phyloP scores from a whole-genome alignment of 2,797 vertebrate species.

The Thamnophis elegans region DNA sequence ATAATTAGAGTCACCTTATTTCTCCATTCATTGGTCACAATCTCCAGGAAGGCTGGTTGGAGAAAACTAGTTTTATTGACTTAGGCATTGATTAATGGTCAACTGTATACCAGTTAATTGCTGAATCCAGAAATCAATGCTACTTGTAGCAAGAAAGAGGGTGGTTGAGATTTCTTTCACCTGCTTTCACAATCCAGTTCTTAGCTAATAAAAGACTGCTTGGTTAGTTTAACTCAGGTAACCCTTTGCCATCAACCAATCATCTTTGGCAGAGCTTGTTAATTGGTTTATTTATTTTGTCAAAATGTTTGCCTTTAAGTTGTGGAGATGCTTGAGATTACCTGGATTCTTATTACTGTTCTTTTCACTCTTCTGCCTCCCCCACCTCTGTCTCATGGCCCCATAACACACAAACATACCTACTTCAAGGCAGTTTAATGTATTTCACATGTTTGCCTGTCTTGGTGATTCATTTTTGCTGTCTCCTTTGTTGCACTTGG shows the following conservation, averaged over 20 bases:
- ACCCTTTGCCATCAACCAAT: conserved; percentile 47
- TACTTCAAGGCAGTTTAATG: conserved; percentile 8
- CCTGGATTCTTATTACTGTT: not conserved
- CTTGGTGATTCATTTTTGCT: conserved; percentile 30
- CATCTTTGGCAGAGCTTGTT: conserved; percentile 59
- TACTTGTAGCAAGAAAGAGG: conserved; percentile 27
- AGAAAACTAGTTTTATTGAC: not conserved
- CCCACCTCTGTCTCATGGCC: not conserved
- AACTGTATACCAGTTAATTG: not conserved
- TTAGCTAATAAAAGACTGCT: conserved; percentile 49
- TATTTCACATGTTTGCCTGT: conserved; percentile 36
- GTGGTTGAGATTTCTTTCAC: conserved; percentile 28
- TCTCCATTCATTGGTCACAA: not conserved
- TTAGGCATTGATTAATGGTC: conserved; percentile 3
- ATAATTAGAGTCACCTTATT: not conserved
- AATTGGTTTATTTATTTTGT: conserved; percentile 21
- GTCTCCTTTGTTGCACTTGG: conserved; percentile 18
- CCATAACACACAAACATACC: fast-evolving
- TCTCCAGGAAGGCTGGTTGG: not conserved
- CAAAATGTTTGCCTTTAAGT: conserved; percentile 25
- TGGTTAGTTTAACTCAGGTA: conserved; percentile 57
- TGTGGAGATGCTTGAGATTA: conserved; percentile 17
- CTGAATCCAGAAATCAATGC: not conserved
- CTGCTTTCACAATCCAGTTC: conserved; percentile 48
- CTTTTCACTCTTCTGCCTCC: not conserved